Evolutionary conservation across 1,140 invertebrate genomes (phyloP), one percentile per base, ranked within the genome.

Genomic region (Drosophila nikananu): DNA sequence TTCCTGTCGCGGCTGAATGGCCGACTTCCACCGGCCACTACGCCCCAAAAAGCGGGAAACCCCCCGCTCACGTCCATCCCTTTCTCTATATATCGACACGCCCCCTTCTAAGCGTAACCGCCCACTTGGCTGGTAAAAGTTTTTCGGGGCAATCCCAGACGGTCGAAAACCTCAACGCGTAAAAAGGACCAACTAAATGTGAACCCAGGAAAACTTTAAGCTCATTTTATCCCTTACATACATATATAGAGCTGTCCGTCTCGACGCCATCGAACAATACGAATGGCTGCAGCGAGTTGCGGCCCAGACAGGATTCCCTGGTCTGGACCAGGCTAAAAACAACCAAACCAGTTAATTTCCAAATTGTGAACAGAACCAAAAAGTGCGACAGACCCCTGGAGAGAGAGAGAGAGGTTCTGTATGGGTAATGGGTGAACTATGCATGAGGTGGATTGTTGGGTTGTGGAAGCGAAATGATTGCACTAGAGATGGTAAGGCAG

Each of bases 281-380:
- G 65, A 82, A 76, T 75, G 48, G 37, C 42, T 60, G 58, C 51
- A 27, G 23, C 41, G 35, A 27, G 66, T 23, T 71, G 67, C 49
- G 64, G 63, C 55, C 65, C 78, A 76, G 73, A 76, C 71, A 77
- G 49, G 60, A 61, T 30, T 72, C 71, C 65, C 35, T 51, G 58
- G 44, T 13, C 65, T 17, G 41, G 59, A 39, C 55, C 42, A 57
- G 76, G 61, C 68, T 42, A 67, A 66, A 78, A 79, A 76, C 82
- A 75, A 86, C 81, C 77, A 77, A 86, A 77, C 71, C 83, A 86
- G 83, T 86, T 86, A 86, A 86, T 86, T 86, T 86, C 64, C 62
- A 81, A 86, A 86, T 80, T 86, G 68, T 75, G 74, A 72, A 75
- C 80, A 86, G 74, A 79, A 60, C 81, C 68, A 75, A 79, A 83